Evolutionary conservation across 2,113 vertebrate species (phyloP).

Genomic region (Andinoacara biseriatus): DNA sequence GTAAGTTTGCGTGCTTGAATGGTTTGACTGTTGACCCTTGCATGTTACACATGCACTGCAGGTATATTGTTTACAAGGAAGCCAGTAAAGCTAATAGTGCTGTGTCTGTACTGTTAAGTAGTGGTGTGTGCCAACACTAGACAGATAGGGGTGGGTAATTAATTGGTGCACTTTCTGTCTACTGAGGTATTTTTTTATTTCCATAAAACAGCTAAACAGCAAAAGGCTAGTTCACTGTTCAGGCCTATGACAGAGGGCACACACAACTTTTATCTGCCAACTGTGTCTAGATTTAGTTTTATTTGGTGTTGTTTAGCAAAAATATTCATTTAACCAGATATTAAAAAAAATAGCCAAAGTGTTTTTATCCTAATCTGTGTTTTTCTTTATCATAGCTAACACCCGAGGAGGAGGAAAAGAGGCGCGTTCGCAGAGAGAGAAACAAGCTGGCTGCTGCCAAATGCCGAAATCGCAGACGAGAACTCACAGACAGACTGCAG

Average conservation of each 20-base stretch:
- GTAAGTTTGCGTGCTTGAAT: slow-evolving; percentile 75
- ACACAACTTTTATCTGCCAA: background rate
- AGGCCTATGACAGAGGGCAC: background rate
- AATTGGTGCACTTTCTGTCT: background rate
- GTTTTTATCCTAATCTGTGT: slow-evolving; percentile 4
- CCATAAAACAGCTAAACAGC: background rate
- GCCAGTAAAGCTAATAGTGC: background rate
- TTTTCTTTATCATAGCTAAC: slow-evolving; percentile 80
- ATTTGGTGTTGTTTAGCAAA: background rate
- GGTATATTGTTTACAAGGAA: background rate
- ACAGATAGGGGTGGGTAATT: background rate
- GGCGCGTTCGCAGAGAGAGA: slow-evolving; percentile 89
- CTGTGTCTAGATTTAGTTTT: background rate
- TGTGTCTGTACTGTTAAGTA: background rate
- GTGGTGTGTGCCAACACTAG: slow-evolving; percentile 5
- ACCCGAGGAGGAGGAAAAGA: slow-evolving; percentile 94
- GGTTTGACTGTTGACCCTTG: slow-evolving; percentile 51
- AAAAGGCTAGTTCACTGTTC: background rate
- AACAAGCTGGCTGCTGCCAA: slow-evolving; percentile 96
- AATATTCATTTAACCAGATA: background rate
- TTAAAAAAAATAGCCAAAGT: background rate
- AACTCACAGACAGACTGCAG: slow-evolving; percentile 94
- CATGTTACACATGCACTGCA: slow-evolving; percentile 28
- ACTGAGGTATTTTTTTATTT: background rate
- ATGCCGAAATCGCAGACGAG: slow-evolving; percentile 92